Base-by-base conservation (phyloP, 2,113 vertebrate genomes). In the Ia io region DNA sequence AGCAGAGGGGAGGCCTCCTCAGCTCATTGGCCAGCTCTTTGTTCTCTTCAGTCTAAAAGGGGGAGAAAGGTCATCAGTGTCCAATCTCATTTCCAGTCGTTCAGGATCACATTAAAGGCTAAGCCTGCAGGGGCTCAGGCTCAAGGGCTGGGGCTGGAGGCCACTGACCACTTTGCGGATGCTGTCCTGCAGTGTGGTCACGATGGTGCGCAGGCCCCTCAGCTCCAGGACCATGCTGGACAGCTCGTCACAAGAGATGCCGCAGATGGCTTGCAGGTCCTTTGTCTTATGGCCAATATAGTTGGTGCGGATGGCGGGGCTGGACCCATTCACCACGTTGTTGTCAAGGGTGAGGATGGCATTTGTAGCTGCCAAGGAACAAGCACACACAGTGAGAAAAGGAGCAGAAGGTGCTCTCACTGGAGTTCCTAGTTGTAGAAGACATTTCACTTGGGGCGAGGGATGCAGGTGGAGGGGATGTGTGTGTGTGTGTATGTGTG, bases 261-360 rank as follows among this genome's bases (percentile, higher is more conserved):
- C 99, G 32, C 99, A 99, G 95, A 99, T 98, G 73, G 99, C 98
- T 92, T 99, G 99, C 79, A 99, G 97, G 94, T 99, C 99, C 98
- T 99, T 99, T 88, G 99, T 98, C 98, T 99, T 99, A 98, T 99
- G 99, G 88, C 99, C 99, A 0, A 98, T 99, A 96, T 99, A 99
- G 95, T 99, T 99, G 4, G 99, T 99, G 87, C 99, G 99, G 96
- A 99, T 99, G 92, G 99, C 99, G 18, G 99, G 99, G 86, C 99
- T 99, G 95, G 99, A 99, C 40, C 99, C 99, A 10, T 99, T 99
- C 63, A 99, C 98, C 70, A 99, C 98, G 23, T 99, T 99, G 95
- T 99, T 99, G 98, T 99, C 99, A 59, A 99, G 96, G 96, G 99
- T 99, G 97, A 99, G 98, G 83, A 99, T 96, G 1, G 99, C 98